A percentile compares a stretch with the other conserved stretches of the same genome.
These are phyloP conservation scores for Montipora sp. DNA, from an alignment of 64 coral and sea anemone species.

Conservation along the genomic window DNA sequence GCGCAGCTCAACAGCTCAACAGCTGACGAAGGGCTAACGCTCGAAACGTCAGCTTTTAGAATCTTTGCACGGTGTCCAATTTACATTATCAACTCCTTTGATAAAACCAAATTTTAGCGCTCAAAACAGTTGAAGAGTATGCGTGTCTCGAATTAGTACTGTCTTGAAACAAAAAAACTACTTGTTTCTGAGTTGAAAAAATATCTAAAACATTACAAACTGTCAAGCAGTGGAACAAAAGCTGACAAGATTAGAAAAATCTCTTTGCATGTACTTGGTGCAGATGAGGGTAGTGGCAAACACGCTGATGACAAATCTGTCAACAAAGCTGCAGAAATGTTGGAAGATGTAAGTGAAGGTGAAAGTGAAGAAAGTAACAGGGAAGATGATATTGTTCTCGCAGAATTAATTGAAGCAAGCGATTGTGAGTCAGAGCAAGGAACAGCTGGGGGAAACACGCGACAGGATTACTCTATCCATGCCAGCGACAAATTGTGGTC, in stretches of 20 bases:
- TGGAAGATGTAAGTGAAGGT: not conserved
- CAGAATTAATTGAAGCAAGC: not conserved
- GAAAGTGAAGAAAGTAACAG: slow-evolving; percentile 10
- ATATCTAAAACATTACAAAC: slow-evolving; percentile 7
- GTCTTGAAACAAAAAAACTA: slow-evolving; percentile 4
- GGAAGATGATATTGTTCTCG: not conserved
- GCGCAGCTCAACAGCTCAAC: too few relatives aligned
- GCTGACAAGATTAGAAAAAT: slow-evolving; percentile 14
- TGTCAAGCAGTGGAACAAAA: not conserved
- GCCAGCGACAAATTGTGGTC: slow-evolving; percentile 4
- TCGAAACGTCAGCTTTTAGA: too few relatives aligned
- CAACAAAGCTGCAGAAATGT: not conserved
- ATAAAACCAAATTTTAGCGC: too few relatives aligned
- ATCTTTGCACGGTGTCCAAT: too few relatives aligned
- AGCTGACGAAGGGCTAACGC: too few relatives aligned
- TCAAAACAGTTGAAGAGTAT: not conserved
- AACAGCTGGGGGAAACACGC: not conserved
- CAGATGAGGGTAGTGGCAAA: not conserved
- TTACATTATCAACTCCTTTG: too few relatives aligned
- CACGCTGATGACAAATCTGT: not conserved
- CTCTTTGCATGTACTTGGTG: slow-evolving; percentile 25
- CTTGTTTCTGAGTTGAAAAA: slow-evolving; percentile 33
- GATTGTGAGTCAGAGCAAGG: slow-evolving; percentile 2
- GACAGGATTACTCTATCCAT: not conserved
- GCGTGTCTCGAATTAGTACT: slow-evolving; percentile 2